Evolutionary conservation across 2,797 vertebrate genomes (phyloP), one percentile per base, ranked within the genome.

Genomic region (Sus cebifrons): DNA sequence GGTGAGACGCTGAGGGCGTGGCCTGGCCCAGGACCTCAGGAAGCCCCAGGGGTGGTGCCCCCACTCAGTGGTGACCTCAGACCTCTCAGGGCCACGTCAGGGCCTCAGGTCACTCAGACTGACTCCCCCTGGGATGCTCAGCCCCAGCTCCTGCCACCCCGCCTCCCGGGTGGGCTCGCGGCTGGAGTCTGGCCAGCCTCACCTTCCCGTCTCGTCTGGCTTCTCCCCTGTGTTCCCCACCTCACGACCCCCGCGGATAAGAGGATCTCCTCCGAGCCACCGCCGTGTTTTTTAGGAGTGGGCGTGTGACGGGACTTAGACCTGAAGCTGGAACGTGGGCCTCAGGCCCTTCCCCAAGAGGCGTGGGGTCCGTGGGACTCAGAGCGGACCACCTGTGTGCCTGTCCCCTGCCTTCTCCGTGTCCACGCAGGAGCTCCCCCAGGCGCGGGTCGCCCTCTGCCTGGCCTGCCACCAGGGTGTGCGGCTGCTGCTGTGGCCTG

Each of bases 71-170:
- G 6, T 73, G 60, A 9, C 49, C 4, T 56, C n/a, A 2, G 52
- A 25, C 16, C 12, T 52, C 25, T 52, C 27, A 1, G 44, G 71
- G 54, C 60, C 65, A 18, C 5, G 0, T 3, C 25, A 27, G 21
- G 54, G 52, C 52, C 75, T 14, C 36, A 1, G 1, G 65, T 3
- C 32, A n/a, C 25, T 23, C 70, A 29, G 25, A 6, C 5, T 10
- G 64, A 3, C 23, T 27, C n/a, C 0, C 25, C n/a, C 13, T 1
- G 1, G 1, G 74, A 2, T 49, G 17, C 21, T 20, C 13, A 8
- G 11, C 20, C 54, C n/a, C 21, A 11, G 23, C n/a, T 23, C 40
- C 54, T 0, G 1, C 88, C n/a, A 6, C 65, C 5, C 29, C 32
- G 16, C 44, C 27, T 54, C 17, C 60, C 25, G 1, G 9, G 1